phyloP scores from a whole-genome alignment of 2,797 vertebrate genomes.

The Hoplostethus atlanticus region DNA sequence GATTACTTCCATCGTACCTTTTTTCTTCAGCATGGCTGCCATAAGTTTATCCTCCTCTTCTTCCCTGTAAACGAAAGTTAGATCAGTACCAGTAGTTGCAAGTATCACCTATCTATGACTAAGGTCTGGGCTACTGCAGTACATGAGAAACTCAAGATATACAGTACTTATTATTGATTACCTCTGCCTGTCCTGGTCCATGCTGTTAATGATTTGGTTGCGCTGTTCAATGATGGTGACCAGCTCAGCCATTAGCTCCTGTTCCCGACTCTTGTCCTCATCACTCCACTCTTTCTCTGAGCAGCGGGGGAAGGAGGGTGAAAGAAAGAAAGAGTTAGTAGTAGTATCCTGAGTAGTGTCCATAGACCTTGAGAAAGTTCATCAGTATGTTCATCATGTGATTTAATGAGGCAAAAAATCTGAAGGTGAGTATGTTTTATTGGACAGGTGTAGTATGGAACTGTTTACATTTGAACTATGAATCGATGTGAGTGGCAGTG shows the following conservation, averaged over 20 bases:
- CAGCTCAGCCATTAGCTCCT: conserved; percentile 94
- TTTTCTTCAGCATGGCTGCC: conserved; percentile 95
- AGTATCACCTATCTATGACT: background rate
- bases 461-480: no score
- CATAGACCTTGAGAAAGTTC: no score
- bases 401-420: no score
- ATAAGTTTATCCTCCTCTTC: conserved; percentile 97
- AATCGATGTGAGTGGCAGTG: no score
- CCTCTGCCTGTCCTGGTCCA: conserved; percentile 98
- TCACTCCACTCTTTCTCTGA: conserved; percentile 97
- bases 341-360: no score
- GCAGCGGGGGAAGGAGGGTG: background rate
- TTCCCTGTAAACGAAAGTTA: conserved; percentile 85
- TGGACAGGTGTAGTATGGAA: no score
- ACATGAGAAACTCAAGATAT: background rate
- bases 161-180: conserved; percentile 57
- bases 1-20: conserved; percentile 84
- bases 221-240: conserved; percentile 97
- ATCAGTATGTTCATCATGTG: no score
- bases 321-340: background rate
- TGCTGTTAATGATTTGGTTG: conserved; percentile 95
- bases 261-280: conserved; percentile 93
- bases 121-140: background rate
- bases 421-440: no score
- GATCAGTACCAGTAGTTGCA: background rate